Base-by-base conservation (phyloP, 1,140 invertebrate genomes). In the Argopecten irradians region DNA sequence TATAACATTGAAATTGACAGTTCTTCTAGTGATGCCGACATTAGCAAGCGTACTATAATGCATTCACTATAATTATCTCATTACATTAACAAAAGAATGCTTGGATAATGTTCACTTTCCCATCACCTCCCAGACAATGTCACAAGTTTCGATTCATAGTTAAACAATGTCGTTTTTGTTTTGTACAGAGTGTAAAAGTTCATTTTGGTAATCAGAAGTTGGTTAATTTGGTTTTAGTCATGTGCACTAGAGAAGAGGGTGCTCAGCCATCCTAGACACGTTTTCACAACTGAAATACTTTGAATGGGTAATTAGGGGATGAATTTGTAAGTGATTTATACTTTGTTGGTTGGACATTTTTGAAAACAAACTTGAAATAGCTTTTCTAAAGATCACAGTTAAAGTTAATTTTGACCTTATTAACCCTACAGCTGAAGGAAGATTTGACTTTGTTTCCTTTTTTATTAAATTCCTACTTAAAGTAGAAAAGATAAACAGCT, bases 151-250 rank as follows among this genome's bases (percentile, higher is more conserved):
- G 55, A 16, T 71, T 71, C 55, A 16, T 46, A 11, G 43, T 22
- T 22, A 19, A 16, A 46, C 9, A 39, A 46, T 16, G 43, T 46
- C 2, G 43, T 46, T 46, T 46, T 46, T 46, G 5, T 46, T 46
- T 46, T 16, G 43, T 46, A 16, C 14, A 16, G 43, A 46, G 43
- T 46, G 19, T 19, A 46, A 71, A 71, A 71, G 55, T n/a, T 8
- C 55, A n/a, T 71, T 71, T 71, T 22, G 28, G n/a, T 71, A 28
- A 71, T 71, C 55, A 71, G 28, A 71, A 71, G 43, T 71, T 71
- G 55, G 55, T 71, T 71, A 71, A 71, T 71, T 71, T 5, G 28
- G n/a, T 71, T 71, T 71, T 71, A 71, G 55, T 71, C 55, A 71
- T 71, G n/a, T 71, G 55, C 55, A 71, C 55, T 71, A 28, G 2